Conservation (phyloP, 2,888 invertebrate species). For the Tyria jacobaeae region DNA sequence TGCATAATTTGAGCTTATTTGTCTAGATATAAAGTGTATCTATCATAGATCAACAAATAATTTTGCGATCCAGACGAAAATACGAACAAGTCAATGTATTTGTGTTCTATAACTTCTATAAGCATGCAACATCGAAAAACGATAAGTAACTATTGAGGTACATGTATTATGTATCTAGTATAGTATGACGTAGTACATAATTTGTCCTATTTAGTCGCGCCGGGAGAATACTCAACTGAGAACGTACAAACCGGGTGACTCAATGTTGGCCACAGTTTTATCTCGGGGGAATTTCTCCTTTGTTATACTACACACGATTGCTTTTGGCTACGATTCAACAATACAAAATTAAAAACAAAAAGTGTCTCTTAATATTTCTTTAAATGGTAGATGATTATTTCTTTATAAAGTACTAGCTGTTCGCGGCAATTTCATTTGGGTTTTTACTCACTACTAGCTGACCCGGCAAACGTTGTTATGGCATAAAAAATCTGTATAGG, state of each 20-base stretch:
- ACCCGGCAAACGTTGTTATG: too few species aligned
- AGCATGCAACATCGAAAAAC: too few species aligned
- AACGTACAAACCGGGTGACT: constrained; percentile 59
- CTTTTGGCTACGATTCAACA: constrained; percentile 70
- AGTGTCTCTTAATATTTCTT: constrained; percentile 39
- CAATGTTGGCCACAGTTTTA: constrained; percentile 60
- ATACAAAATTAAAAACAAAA: constrained; percentile 45
- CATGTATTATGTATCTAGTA: constrained; percentile 2
- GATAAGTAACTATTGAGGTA: background rate
- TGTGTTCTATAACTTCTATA: too few species aligned
- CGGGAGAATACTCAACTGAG: constrained; percentile 48
- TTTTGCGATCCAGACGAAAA: background rate
- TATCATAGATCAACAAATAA: background rate
- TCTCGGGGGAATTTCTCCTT: constrained; percentile 66
- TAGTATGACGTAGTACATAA: constrained; percentile 16
- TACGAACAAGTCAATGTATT: background rate
- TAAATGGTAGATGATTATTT: constrained; percentile 21
- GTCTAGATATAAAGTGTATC: background rate
- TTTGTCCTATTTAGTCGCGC: constrained; percentile 37
- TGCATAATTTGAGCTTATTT: background rate
- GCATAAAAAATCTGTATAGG: too few species aligned
- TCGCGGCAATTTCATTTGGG: too few species aligned
- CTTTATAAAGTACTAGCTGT: background rate
- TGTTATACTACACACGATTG: constrained; percentile 60
- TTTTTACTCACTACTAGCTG: too few species aligned